phyloP scores from a whole-genome alignment of 1,140 invertebrate species.

The Helicoverpa armigera region DNA sequence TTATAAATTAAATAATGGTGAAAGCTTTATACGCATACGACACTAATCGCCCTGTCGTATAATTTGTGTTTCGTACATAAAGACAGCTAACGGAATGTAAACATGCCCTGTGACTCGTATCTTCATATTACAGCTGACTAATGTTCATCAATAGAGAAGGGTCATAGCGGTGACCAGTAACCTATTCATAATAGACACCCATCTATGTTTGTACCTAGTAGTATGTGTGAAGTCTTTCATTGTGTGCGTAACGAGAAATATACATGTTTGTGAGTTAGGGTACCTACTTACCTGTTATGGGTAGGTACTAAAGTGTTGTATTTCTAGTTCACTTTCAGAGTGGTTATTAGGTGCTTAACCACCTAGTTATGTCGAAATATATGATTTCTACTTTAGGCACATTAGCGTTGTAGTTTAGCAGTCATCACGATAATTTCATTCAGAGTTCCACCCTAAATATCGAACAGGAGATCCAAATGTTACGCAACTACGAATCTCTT shows the following conservation, averaged over 20 bases:
- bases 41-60: slow-evolving; percentile 1
- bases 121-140: slow-evolving; percentile 12
- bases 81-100: not conserved
- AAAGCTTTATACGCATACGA: not conserved
- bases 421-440: no score
- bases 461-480: no score
- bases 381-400: no score
- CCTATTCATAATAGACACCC: not conserved
- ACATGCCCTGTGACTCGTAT: slow-evolving; percentile 8
- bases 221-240: not conserved
- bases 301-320: no score
- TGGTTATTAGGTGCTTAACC: no score
- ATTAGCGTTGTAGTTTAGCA: no score
- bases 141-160: slow-evolving; percentile 33
- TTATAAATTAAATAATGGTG: not conserved
- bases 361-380: no score
- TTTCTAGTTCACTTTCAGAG: no score
- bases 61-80: not conserved
- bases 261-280: no score
- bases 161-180: slow-evolving; percentile 16
- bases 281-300: no score
- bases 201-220: not conserved
- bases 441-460: no score
- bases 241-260: slow-evolving; percentile 4
- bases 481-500: no score